A percentile compares a stretch with the other conserved stretches of the same genome.
phyloP scores from a whole-genome alignment of 2,888 invertebrate species.

The Diogma glabrata region DNA sequence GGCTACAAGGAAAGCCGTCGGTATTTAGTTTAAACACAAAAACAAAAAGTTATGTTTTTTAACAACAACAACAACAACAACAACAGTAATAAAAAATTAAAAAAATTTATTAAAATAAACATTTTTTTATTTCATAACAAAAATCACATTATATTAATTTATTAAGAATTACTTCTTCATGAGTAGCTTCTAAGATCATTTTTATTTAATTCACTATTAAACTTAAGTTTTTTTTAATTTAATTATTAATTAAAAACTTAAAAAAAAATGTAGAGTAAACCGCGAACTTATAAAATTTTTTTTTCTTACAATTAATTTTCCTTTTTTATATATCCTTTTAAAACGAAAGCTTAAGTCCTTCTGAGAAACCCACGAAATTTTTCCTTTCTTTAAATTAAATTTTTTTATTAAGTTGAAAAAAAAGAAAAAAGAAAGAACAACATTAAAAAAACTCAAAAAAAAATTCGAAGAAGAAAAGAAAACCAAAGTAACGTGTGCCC shows the following conservation, averaged over 20 bases:
- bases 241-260: too few relatives aligned
- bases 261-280: too few relatives aligned
- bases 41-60: too few relatives aligned
- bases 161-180: conserved; percentile 5
- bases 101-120: background rate
- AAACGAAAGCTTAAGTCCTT: conserved; percentile 7
- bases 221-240: too few relatives aligned
- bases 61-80: too few relatives aligned
- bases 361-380: background rate
- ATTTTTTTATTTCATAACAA: background rate
- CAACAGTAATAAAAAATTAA: background rate
- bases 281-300: too few relatives aligned
- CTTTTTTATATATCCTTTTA: background rate
- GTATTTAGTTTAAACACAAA: too few relatives aligned
- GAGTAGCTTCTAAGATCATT: conserved; percentile 4
- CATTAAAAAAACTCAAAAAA: conserved; percentile 13
- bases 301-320: background rate
- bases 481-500: too few relatives aligned
- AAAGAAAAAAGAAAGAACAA: conserved; percentile 13
- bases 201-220: background rate
- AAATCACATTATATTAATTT: background rate
- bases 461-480: conserved; percentile 2
- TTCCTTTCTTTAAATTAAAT: conserved; percentile 12
- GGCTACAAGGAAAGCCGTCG: too few relatives aligned
- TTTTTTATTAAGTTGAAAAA: conserved; percentile 16